phyloP scores from a whole-genome alignment of 2,888 invertebrate species.

The Synanthedon formicaeformis region DNA sequence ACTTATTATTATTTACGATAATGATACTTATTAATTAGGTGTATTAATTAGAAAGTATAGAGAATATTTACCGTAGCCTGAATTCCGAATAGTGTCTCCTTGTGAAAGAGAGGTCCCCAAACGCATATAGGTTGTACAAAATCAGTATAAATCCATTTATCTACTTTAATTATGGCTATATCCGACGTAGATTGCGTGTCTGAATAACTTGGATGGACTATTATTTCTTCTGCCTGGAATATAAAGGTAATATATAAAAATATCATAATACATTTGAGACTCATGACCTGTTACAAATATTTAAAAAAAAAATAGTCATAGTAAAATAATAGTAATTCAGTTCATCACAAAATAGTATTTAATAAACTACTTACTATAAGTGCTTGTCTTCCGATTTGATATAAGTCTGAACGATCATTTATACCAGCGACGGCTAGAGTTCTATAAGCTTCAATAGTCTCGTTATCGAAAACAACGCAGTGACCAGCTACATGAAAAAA shows the following conservation, averaged over 20 bases:
- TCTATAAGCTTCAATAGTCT: conserved; percentile 19
- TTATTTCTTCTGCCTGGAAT: conserved; percentile 38
- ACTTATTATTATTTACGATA: too few relatives aligned
- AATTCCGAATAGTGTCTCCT: conserved; percentile 33
- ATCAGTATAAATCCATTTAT: conserved; percentile 34
- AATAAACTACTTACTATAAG: conserved; percentile 25
- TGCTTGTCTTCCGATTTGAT: conserved; percentile 34
- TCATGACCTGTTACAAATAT: too few relatives aligned
- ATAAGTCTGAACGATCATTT: conserved; percentile 27
- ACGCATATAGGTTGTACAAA: conserved; percentile 56
- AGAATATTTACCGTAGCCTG: conserved; percentile 35
- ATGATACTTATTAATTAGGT: too few relatives aligned
- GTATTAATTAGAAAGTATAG: too few relatives aligned
- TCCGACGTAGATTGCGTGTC: conserved; percentile 39
- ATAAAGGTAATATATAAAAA: conserved; percentile 1
- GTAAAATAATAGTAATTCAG: too few relatives aligned
- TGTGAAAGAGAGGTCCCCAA: conserved; percentile 56
- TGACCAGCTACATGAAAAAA: conserved; percentile 42
- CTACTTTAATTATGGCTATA: conserved; percentile 47
- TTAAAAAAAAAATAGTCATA: too few relatives aligned
- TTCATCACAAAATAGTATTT: too few relatives aligned
- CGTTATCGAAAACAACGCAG: conserved; percentile 28
- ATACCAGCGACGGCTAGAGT: conserved; percentile 44
- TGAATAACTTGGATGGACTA: conserved; percentile 45
- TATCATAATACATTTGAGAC: too few relatives aligned